phyloP scores from a whole-genome alignment of 2,888 invertebrate genomes.

The Caenorhabditis sinica region DNA sequence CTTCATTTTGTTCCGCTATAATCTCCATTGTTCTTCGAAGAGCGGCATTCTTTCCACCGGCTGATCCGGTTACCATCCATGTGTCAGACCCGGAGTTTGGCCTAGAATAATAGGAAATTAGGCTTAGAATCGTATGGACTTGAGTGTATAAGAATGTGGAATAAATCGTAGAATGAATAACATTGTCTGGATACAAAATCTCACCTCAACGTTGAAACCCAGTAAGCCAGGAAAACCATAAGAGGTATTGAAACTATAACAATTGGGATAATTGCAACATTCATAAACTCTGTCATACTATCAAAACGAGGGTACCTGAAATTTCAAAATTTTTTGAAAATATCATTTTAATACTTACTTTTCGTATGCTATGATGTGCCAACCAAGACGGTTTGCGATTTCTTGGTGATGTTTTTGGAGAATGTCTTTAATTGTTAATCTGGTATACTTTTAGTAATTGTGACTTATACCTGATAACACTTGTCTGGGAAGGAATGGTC shows the following conservation, averaged over 20 bases:
- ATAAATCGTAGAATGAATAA: no score
- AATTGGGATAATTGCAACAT: conserved; percentile 82
- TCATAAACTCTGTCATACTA: conserved; percentile 82
- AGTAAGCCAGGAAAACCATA: conserved; percentile 83
- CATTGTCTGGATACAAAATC: background rate
- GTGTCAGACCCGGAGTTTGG: conserved; percentile 76
- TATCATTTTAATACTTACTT: conserved; percentile 45
- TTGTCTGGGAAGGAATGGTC: conserved; percentile 75
- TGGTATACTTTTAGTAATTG: background rate
- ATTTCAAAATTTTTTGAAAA: background rate
- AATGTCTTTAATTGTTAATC: conserved; percentile 69
- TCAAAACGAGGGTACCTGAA: conserved; percentile 80
- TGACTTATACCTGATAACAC: conserved; percentile 76
- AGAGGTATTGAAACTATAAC: conserved; percentile 80
- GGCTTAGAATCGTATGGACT: background rate
- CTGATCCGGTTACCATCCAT: conserved; percentile 82
- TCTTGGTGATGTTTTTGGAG: conserved; percentile 76
- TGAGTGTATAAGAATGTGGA: no score
- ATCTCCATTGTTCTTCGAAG: conserved; percentile 82
- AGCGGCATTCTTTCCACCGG: conserved; percentile 83
- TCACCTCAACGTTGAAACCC: conserved; percentile 78
- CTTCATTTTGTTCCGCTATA: conserved; percentile 82
- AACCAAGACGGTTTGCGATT: conserved; percentile 78
- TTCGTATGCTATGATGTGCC: conserved; percentile 79
- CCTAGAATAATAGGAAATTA: conserved; percentile 42